Conservation (phyloP, 2,888 invertebrate genomes). For the Siphonodentalium dalli region DNA sequence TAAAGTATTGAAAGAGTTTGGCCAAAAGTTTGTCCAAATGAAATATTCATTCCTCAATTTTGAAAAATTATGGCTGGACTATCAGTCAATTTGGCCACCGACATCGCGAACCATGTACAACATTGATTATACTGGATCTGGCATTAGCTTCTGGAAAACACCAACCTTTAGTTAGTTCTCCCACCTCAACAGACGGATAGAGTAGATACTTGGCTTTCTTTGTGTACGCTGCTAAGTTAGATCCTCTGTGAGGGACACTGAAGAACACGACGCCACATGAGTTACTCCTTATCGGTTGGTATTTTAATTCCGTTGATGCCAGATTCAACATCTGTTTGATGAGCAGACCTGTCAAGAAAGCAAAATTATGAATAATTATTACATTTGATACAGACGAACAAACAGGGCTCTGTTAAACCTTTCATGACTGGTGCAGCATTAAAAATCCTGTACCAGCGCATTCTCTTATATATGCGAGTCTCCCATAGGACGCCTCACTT, state of each 20-base stretch:
- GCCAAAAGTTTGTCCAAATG: too few relatives aligned
- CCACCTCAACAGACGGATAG: slow-evolving; percentile 87
- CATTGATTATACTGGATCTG: not conserved
- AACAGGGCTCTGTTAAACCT: too few relatives aligned
- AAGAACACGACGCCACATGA: slow-evolving; percentile 86
- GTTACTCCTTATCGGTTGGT: slow-evolving; percentile 73
- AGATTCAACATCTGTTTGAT: slow-evolving; percentile 81
- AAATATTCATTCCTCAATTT: not conserved
- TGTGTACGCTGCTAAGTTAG: slow-evolving; percentile 73
- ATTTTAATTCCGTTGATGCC: slow-evolving; percentile 64
- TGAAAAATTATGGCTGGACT: not conserved
- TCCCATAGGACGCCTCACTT: too few relatives aligned
- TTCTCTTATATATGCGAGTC: too few relatives aligned
- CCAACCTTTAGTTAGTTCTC: slow-evolving; percentile 78
- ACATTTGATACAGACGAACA: not conserved
- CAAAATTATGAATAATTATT: not conserved
- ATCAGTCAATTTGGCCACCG: too few relatives aligned
- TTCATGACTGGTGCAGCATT: too few relatives aligned
- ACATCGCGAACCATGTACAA: too few relatives aligned
- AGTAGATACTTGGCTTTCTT: slow-evolving; percentile 80
- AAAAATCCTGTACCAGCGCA: too few relatives aligned
- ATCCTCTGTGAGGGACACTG: slow-evolving; percentile 89
- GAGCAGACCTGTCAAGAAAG: slow-evolving; percentile 71
- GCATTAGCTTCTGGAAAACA: not conserved
- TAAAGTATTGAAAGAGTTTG: too few relatives aligned